Percentiles rank a stretch among this genome's conserved stretches.
Conservation (phyloP, 1,140 invertebrate species). For the Aradophagus sp. region DNA sequence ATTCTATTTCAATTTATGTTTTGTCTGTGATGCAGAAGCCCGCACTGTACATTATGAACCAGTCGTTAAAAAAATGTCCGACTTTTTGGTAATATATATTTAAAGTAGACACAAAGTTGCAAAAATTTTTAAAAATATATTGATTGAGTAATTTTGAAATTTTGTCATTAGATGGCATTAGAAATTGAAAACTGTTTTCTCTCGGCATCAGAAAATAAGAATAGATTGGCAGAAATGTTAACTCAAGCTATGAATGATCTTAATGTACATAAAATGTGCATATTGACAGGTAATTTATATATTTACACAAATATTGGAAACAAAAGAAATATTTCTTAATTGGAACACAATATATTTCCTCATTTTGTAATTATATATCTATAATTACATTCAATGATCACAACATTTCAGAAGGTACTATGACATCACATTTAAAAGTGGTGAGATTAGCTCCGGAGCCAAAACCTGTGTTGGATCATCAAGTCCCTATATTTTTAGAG, state of each 20-base stretch:
- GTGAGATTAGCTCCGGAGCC: slow-evolving; percentile 86
- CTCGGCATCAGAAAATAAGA: slow-evolving; percentile 79
- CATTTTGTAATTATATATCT: too few species aligned
- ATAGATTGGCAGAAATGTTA: slow-evolving; percentile 83
- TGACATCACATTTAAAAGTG: slow-evolving; percentile 87
- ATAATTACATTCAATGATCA: too few species aligned
- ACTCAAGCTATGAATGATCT: slow-evolving; percentile 85
- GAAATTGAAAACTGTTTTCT: slow-evolving; percentile 88
- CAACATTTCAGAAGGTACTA: slow-evolving; percentile 79
- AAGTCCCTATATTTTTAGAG: slow-evolving; percentile 90
- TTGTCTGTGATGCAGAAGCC: slow-evolving; percentile 92
- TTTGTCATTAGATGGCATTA: slow-evolving; percentile 80
- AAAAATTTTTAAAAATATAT: too few species aligned
- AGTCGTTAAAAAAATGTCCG: slow-evolving; percentile 93
- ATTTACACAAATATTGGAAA: too few species aligned
- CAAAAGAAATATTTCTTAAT: too few species aligned
- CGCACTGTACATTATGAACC: slow-evolving; percentile 94
- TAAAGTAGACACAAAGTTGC: not conserved
- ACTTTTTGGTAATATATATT: slow-evolving; percentile 83
- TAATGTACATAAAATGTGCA: slow-evolving; percentile 86
- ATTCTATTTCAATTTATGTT: slow-evolving; percentile 96
- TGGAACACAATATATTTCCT: too few species aligned
- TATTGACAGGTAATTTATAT: slow-evolving; percentile 80
- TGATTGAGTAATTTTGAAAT: slow-evolving; percentile 3
- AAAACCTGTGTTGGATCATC: slow-evolving; percentile 87